Base-by-base conservation (phyloP, 2,888 invertebrate genomes). In the Elmis aenea region DNA sequence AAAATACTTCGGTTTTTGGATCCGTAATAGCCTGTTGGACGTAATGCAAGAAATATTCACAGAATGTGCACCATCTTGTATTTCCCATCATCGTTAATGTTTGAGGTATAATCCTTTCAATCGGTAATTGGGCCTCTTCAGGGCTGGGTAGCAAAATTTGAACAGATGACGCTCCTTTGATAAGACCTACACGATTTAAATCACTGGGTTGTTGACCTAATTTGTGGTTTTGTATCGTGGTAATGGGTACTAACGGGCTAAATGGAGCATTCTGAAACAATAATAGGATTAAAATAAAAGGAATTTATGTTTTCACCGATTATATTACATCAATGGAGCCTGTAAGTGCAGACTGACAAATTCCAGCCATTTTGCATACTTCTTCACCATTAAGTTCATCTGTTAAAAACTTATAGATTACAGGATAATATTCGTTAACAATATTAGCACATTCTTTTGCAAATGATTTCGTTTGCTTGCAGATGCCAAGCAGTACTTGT, bases 21-120 rank as follows among this genome's bases (percentile, higher is more conserved):
- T 79, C 73, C 33, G 85, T 83, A 46, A 89, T 70, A 10, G 76
- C 75, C 30, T 82, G 74, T 61, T 91, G 90, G 26, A 90, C 54
- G 45, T 82, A 85, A 59, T 89, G 87, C 51, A 91, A 65, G 64
- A 87, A 72, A 66, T 87, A 88, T 67, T 90, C 81, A 59, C 92
- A 92, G 61, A 91, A 75, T 14, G 81, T 77, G 64, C 92, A 91
- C 1, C 71, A 61, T 45, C 79, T 59, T 55, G 75, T 69, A 46
- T 65, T 68, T 53, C 66, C 67, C 10, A 57, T 40, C 10, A 59
- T 46, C 41, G 61, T 55, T 28, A 55, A 46, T 34, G 60, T 57
- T 51, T 48, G 67, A 43, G 51, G 70, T 59, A 49, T 68, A 59
- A 70, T 67, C 59, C 50, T 67, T 48, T 77, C 76, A 42, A 75